Base-by-base conservation (phyloP, 2,797 vertebrate genomes). In the Phrynocephalus forsythii region DNA sequence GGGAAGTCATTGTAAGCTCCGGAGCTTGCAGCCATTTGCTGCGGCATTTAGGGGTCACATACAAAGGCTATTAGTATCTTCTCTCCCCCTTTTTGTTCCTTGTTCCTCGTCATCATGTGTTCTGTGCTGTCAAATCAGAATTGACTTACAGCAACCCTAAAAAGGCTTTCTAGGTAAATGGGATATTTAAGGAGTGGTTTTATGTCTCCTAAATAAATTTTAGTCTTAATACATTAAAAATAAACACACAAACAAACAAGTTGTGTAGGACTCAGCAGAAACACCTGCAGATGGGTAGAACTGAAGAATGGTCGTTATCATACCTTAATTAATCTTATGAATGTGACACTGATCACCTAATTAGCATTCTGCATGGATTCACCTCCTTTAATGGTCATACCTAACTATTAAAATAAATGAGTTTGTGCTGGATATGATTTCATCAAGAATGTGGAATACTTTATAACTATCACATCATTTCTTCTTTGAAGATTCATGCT, bases 351-450 rank as follows among this genome's bases (percentile, higher is more conserved):
- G 48, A 68, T 68, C 38, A 69, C 28, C 33, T 26, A 81, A 22
- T 48, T 82, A 11, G 30, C 28, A n/a, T 82, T 82, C 44, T 10
- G 22, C 50, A 7, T 50, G 63, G 66, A 26, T 50, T 69, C 13
- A n/a, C 66, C 67, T 69, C 15, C 28, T 82, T 68, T 84, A 33
- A 73, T 73, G n/a, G 56, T 18, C n/a, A 60, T 48, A 33, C 33
- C 26, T 73, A 52, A 38, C 82, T 22, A 73, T 73, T 73, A 60
- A 73, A 73, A 84, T 71, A 72, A 83, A 56, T 56, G 30, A 60
- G 71, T 50, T 84, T 73, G 50, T 56, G 16, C 44, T 48, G 66
- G 13, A 82, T 48, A 68, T 68, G 48, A 68, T 82, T 82, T 82
- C 67, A 66, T 82, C 33, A 50, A 83, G 44, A 24, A 52, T 26